Base-by-base conservation (phyloP, 2,797 vertebrate genomes). In the Brotogeris chrysoptera region DNA sequence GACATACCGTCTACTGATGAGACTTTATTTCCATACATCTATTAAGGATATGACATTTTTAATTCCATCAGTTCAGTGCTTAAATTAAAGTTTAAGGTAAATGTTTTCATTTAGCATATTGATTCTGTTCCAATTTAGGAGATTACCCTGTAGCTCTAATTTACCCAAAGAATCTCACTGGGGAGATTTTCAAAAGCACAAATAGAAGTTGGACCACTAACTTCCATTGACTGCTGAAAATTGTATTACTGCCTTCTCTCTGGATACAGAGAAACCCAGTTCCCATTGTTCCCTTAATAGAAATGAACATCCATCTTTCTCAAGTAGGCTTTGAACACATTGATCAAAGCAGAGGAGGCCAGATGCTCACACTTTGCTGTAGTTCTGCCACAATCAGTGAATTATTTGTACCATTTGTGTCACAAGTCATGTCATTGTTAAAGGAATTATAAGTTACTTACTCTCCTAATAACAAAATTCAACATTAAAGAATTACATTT, bases 61-160 rank as follows among this genome's bases (percentile, higher is more conserved):
- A 64, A 90, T 90, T 83, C 60, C 50, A 84, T 90, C 82, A 64
- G 21, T 55, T 88, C 64, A 57, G 34, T 28, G 6, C 9, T 90
- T 84, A 52, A 70, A 84, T 88, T 88, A 57, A 50, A 80, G 10
- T 77, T 95, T 81, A 86, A 95, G 86, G 88, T 93, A 92, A 85
- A 80, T 89, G 84, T 82, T 95, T 81, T 95, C 66, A 84, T 91
- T 93, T 96, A 94, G 71, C 2, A 85, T 89, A 87, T 95, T 95
- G 93, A 93, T 90, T 87, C 68, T 74, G 49, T 92, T 97, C 93
- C 92, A 95, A 52, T 96, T 95, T 90, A 94, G 50, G 71, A 82
- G 85, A 96, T 96, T 96, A 92, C 47, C 38, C 72, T 36, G 24
- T 66, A 80, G 80, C 59, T 95, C 59, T 87, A 86, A 90, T 93